Base-by-base conservation (phyloP, 2,888 invertebrate genomes). In the Drosophila subquinaria region DNA sequence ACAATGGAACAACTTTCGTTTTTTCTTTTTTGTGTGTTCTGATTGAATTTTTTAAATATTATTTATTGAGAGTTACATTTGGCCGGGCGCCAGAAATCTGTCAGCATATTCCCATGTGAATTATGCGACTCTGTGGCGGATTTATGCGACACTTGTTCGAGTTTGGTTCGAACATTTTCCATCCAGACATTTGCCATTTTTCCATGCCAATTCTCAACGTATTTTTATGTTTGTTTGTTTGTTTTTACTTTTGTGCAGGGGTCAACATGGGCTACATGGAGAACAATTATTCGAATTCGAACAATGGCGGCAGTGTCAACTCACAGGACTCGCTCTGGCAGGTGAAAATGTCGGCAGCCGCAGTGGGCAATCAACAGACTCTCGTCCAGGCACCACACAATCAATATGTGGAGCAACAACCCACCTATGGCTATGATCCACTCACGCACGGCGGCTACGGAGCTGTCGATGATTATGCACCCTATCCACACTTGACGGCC, bases 301-400 rank as follows among this genome's bases (percentile, higher is more conserved):
- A 97, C 94, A 97, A 97, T 93, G 97, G 97, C n/a, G 98, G 98
- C 81, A 97, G 97, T 88, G 97, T 98, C 66, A 97, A 98, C 94
- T 98, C 97, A 4, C 98, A 98, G 93, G 97, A 98, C 93, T 98
- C 98, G 42, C 93, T 98, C 89, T 97, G 98, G 98, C 97, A 97
- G 93, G 96, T 97, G 95, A 98, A 98, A 93, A 96, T 96, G 95
- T 96, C 96, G 0, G 96, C 96, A n/a, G 94, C 95, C 10, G 94
- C 95, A 11, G 95, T 95, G 87, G 95, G 95, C 81, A 95, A 95
- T 59, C 95, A 95, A 60, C 95, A 95, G 90, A 93, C 94, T 72
- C 91, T 94, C 73, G 94, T 94, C 67, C 94, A 94, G 68, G 83
- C 87, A 4, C 84, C 90, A 30, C 90, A 90, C 69, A 94, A 94